Base-by-base conservation (phyloP, 2,888 invertebrate genomes). In the Drosophila formosana region DNA sequence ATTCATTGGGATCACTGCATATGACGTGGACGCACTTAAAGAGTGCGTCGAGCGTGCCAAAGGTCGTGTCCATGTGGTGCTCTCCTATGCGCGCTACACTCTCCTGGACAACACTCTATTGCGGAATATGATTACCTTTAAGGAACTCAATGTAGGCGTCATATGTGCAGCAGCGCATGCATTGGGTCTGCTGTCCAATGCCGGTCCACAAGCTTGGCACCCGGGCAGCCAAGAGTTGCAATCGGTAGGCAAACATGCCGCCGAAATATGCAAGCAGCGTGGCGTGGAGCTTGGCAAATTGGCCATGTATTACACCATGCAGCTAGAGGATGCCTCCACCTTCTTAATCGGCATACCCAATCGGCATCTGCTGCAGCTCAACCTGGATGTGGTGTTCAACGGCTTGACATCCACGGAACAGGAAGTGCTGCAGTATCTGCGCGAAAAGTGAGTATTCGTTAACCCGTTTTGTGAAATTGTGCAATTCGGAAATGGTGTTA, bases 1-100 rank as follows among this genome's bases (percentile, higher is more conserved):
- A 62, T 96, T 94, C 90, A 97, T 98, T 71, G 98, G 98, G 0
- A 93, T 98, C 23, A 98, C 98, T 0, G 96, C 96, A 28, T 98
- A 98, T 96, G 55, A 93, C 98, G 23, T 95, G 94, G 2, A 93
- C 94, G 52, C 61, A 11, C 93, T 98, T 84, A 95, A 95, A 91
- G 96, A 96, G 79, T 94, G 96, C 43, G 92, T 97, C 6, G 94
- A 96, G 86, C 94, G 93, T 58, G 95, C 94, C 0, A 93, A 93
- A 0, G 92, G 91, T 82, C 85, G 73, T 8, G 62, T 85, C 25
- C 71, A 83, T 2, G 13, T 73, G 25, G 69, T 83, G 11, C 93
- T 98, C 28, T 95, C 96, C 0, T 98, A 98, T 90, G 94, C 96
- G 9, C 95, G 97, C 81, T 95, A 95, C 34, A 96, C 96, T 0